phyloP scores from a whole-genome alignment of 2,113 vertebrate species.

The Eolophus roseicapilla region DNA sequence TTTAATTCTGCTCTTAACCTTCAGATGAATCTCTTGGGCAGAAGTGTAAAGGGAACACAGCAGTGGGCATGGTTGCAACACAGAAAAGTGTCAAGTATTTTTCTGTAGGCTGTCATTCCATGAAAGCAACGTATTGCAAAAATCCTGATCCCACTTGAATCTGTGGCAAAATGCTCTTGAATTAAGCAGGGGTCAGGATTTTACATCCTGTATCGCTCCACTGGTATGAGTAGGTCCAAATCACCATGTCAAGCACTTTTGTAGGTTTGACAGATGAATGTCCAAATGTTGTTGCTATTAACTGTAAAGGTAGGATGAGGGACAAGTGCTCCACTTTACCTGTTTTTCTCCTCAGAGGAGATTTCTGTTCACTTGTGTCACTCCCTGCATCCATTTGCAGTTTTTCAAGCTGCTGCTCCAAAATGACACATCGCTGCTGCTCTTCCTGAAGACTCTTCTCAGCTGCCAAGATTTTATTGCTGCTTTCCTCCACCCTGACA shows the following conservation, averaged over 20 bases:
- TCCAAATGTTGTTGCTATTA: neutral
- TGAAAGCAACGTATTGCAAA: neutral
- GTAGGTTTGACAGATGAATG: neutral
- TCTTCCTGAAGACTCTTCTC: conserved; percentile 79
- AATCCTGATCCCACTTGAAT: neutral
- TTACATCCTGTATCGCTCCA: neutral
- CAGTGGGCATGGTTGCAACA: neutral
- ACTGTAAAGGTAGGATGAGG: neutral
- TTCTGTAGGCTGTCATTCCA: neutral
- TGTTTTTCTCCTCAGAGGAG: conserved; percentile 13
- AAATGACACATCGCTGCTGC: neutral
- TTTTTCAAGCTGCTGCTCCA: conserved; percentile 82
- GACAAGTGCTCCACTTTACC: conserved; percentile 28
- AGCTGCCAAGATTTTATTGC: conserved; percentile 50
- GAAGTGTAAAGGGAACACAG: neutral
- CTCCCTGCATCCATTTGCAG: conserved; percentile 66
- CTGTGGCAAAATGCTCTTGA: neutral
- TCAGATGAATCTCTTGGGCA: conserved; percentile 22
- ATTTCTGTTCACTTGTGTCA: neutral
- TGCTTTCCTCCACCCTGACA: conserved; percentile 75
- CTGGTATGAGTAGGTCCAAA: neutral
- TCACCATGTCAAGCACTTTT: fast-evolving
- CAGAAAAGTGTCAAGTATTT: neutral
- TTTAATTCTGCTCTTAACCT: conserved; percentile 63
- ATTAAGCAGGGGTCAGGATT: neutral